Conservation (phyloP, 2,888 invertebrate species). For the Drosophila rubida region DNA sequence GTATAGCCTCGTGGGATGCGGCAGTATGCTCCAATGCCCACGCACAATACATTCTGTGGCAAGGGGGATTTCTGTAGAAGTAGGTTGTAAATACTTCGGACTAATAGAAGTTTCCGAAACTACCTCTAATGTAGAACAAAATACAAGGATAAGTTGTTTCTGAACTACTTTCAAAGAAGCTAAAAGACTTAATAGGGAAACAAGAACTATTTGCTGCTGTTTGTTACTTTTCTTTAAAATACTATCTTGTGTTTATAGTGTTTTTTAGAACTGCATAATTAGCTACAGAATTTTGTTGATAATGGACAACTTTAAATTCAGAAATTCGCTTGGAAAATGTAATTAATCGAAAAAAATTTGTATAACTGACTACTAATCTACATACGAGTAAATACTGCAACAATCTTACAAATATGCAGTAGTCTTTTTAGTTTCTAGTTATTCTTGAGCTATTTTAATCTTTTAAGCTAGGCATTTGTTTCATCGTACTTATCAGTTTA, state of each 20-base stretch:
- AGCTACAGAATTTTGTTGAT: too few relatives aligned
- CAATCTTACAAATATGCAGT: too few relatives aligned
- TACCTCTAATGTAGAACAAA: not conserved
- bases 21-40: slow-evolving; percentile 27
- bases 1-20: slow-evolving; percentile 19
- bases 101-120: not conserved
- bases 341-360: too few relatives aligned
- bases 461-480: not conserved
- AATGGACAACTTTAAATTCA: too few relatives aligned
- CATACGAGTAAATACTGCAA: too few relatives aligned
- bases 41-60: slow-evolving; percentile 15
- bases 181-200: not conserved
- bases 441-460: not conserved
- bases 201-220: not conserved
- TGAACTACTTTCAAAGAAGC: not conserved
- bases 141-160: not conserved
- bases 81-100: not conserved
- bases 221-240: too few relatives aligned
- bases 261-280: too few relatives aligned
- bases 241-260: too few relatives aligned
- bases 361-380: too few relatives aligned
- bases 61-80: not conserved
- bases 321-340: too few relatives aligned
- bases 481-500: not conserved
- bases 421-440: too few relatives aligned